These are phyloP conservation scores for Mus pahari DNA, from an alignment of 2,113 vertebrate species.

Conservation along the genomic window DNA sequence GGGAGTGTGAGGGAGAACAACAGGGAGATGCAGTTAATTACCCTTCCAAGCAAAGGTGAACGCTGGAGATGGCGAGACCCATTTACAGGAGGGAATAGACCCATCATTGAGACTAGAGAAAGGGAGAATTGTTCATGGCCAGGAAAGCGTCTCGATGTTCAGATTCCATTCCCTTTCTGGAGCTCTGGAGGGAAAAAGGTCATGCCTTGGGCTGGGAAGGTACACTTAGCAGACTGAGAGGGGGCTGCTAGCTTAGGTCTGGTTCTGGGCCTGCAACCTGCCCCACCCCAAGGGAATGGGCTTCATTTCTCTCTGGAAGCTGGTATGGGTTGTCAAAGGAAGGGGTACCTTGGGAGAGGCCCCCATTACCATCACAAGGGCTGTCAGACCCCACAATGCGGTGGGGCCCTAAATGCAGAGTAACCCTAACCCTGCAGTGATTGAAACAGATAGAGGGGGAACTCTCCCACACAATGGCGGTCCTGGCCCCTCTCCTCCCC, in stretches of 20 bases:
- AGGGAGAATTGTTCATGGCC: constrained; percentile 79
- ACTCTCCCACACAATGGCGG: constrained; percentile 70
- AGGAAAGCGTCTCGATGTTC: constrained; percentile 78
- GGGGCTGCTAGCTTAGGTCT: constrained; percentile 53
- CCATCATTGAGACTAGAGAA: constrained; percentile 83
- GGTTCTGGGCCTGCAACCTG: constrained; percentile 39
- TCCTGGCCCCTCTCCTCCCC: constrained; percentile 60
- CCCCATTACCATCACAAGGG: constrained; percentile 81
- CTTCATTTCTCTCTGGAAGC: constrained; percentile 38
- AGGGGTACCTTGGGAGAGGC: constrained; percentile 29
- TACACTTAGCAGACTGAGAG: constrained; percentile 50
- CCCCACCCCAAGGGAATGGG: constrained; percentile 42
- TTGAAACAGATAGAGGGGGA: constrained; percentile 81
- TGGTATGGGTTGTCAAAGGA: not conserved
- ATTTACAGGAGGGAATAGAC: constrained; percentile 82
- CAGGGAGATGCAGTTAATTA: constrained; percentile 78
- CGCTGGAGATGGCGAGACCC: constrained; percentile 80
- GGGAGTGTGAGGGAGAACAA: constrained; percentile 77
- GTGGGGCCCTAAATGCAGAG: constrained; percentile 70
- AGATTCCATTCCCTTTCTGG: constrained; percentile 81
- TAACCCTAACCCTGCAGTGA: constrained; percentile 81
- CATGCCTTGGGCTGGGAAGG: constrained; percentile 73
- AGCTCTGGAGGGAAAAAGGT: constrained; percentile 79
- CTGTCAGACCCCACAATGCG: constrained; percentile 72
- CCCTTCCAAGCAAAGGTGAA: constrained; percentile 77